A percentile compares a stretch with the other conserved stretches of the same genome.
These are phyloP conservation scores for Alexandromys fortis DNA, from an alignment of 2,113 vertebrate genomes.

Conservation along the genomic window DNA sequence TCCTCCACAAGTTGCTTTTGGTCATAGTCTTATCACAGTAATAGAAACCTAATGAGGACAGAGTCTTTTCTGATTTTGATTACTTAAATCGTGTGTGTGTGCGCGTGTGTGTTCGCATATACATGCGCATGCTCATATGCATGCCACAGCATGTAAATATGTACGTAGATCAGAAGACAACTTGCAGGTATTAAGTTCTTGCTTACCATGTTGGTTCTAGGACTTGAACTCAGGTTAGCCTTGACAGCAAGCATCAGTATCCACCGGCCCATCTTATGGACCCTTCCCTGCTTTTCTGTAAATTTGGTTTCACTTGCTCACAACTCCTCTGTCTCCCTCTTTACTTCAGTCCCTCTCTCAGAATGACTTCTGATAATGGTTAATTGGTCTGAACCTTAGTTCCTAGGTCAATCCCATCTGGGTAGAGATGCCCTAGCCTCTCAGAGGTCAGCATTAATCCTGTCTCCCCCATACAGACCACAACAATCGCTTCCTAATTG, in stretches of 20 bases:
- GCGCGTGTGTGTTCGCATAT: rapidly evolving
- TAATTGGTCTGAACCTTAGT: not conserved
- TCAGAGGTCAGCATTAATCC: not conserved
- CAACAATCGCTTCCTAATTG: not conserved
- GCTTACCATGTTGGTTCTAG: not conserved
- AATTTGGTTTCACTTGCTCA: not conserved
- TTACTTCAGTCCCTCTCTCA: not conserved
- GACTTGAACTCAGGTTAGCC: not conserved
- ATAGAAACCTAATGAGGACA: not conserved
- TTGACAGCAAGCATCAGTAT: not conserved
- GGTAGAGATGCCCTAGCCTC: too few relatives aligned
- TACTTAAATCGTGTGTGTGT: not conserved
- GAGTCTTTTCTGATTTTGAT: not conserved
- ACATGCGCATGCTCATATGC: not conserved
- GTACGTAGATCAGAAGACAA: not conserved
- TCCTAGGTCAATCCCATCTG: not conserved
- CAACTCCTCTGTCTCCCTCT: not conserved
- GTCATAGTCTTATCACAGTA: not conserved
- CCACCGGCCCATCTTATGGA: not conserved
- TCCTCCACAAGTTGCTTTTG: not conserved
- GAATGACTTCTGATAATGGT: not conserved
- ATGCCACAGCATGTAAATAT: not conserved
- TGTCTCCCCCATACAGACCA: not conserved
- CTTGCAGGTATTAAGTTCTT: not conserved
- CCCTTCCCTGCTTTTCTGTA: not conserved